Conservation (phyloP, 2,888 invertebrate species). For the Drosophila algonquin region DNA sequence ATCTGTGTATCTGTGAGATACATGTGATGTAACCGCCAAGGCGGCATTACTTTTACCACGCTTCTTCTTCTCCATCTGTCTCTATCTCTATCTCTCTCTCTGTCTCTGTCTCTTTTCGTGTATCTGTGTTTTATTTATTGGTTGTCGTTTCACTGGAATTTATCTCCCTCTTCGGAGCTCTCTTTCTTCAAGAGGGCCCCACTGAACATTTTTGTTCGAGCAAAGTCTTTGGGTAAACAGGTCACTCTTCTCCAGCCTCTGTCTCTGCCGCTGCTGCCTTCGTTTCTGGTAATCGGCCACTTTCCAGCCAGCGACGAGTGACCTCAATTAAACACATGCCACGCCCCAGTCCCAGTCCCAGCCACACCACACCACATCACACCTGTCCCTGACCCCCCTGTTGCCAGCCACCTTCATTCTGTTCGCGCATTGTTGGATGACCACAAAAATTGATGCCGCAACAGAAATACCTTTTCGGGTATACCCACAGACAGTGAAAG, state of each 20-base stretch:
- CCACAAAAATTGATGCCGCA: conserved; percentile 40
- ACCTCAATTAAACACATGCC: conserved; percentile 46
- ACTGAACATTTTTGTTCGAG: neutral
- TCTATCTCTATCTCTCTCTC: neutral
- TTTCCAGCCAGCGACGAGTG: conserved; percentile 28
- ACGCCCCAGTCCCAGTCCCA: conserved; percentile 28
- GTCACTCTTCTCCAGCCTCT: neutral
- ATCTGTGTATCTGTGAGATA: conserved; percentile 39
- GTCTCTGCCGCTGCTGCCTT: conserved; percentile 15
- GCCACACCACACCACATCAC: conserved; percentile 25
- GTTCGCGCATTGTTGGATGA: conserved; percentile 22
- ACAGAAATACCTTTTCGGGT: conserved; percentile 26
- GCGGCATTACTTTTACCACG: conserved; percentile 44
- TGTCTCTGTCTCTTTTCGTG: neutral
- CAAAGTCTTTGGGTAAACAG: neutral
- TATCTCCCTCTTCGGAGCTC: conserved; percentile 13
- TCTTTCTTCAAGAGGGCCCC: conserved; percentile 7
- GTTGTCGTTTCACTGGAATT: conserved; percentile 49
- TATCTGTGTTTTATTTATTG: conserved; percentile 49
- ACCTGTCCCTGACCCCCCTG: neutral
- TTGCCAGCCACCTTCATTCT: conserved; percentile 3
- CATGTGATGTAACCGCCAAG: conserved; percentile 46
- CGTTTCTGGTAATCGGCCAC: conserved; percentile 13
- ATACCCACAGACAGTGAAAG: neutral
- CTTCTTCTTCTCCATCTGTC: conserved; percentile 6